A percentile compares a stretch with the other conserved stretches of the same genome.
Evolutionary conservation across 2,113 vertebrate genomes (phyloP).

Genomic region (Chaetops frenatus): DNA sequence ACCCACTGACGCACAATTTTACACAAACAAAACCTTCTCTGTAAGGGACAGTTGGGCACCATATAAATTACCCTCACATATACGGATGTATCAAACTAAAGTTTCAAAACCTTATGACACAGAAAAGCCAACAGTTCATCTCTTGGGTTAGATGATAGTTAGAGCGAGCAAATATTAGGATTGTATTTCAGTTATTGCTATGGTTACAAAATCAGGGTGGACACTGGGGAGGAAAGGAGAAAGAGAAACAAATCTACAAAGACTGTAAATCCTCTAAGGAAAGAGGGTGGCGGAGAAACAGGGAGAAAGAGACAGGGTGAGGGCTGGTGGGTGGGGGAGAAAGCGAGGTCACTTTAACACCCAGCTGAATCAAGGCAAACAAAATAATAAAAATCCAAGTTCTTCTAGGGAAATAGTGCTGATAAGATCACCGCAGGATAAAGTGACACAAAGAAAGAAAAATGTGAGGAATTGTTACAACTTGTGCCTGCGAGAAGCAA

Average conservation of each 20-base stretch:
- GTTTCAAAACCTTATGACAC: conserved; percentile 35
- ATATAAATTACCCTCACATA: background rate
- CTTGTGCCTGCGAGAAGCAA: background rate
- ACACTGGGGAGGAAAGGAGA: conserved; percentile 41
- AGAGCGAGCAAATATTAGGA: conserved; percentile 49
- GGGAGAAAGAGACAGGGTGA: background rate
- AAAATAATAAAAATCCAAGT: background rate
- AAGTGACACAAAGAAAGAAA: conserved; percentile 35
- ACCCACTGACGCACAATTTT: background rate
- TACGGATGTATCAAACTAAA: background rate
- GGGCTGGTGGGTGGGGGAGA: background rate
- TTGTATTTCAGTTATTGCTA: conserved; percentile 65
- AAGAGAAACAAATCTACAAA: conserved; percentile 51
- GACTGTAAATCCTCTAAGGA: conserved; percentile 36
- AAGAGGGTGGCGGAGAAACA: conserved; percentile 13
- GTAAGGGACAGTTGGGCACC: background rate
- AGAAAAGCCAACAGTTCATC: conserved; percentile 44
- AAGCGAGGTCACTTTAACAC: background rate
- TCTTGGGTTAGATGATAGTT: conserved; percentile 40
- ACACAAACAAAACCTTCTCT: background rate
- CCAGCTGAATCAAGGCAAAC: conserved; percentile 7
- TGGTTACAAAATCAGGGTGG: conserved; percentile 71
- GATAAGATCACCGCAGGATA: background rate
- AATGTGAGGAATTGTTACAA: conserved; percentile 15
- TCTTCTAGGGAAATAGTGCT: conserved; percentile 6